Evolutionary conservation across 35 echinoderm and acorn worm species (phyloP).

Genomic region (Apostichopus parvimensis): DNA sequence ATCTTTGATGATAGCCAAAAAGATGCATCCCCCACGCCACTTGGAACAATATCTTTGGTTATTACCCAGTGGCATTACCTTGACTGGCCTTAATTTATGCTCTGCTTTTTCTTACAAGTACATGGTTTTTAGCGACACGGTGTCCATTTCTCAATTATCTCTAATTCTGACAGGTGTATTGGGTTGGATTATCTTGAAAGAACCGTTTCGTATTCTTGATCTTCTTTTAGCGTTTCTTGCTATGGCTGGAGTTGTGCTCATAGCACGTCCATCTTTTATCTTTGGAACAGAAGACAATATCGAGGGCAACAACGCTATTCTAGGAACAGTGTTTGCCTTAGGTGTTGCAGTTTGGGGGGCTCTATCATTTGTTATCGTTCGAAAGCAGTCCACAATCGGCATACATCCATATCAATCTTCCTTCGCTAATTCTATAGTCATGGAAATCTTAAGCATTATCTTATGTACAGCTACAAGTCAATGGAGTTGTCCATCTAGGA

Average conservation of each 20-base stretch:
- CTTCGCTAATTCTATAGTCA: not conserved
- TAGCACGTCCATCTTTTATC: slow-evolving; percentile 1
- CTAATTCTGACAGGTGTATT: not conserved
- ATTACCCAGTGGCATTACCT: not conserved
- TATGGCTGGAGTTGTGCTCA: not conserved
- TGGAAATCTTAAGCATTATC: too few relatives aligned
- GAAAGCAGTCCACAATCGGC: not conserved
- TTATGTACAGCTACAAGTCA: too few relatives aligned
- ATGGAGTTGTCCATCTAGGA: not conserved
- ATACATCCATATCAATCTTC: slow-evolving; percentile 8
- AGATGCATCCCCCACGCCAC: not conserved
- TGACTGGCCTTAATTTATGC: not conserved
- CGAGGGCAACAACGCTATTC: not conserved
- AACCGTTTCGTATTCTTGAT: not conserved
- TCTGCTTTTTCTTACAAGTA: not conserved
- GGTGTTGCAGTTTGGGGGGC: not conserved
- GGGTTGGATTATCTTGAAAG: slow-evolving; percentile 5
- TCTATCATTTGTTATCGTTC: not conserved
- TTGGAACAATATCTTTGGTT: not conserved
- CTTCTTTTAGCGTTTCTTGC: not conserved
- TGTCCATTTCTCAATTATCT: not conserved
- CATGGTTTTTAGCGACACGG: not conserved
- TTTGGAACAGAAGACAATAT: not conserved
- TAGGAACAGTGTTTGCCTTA: not conserved
- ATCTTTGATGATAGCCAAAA: not conserved